phyloP scores from a whole-genome alignment of 2,113 vertebrate species.

The Dunckerocampus dactyliophorus region DNA sequence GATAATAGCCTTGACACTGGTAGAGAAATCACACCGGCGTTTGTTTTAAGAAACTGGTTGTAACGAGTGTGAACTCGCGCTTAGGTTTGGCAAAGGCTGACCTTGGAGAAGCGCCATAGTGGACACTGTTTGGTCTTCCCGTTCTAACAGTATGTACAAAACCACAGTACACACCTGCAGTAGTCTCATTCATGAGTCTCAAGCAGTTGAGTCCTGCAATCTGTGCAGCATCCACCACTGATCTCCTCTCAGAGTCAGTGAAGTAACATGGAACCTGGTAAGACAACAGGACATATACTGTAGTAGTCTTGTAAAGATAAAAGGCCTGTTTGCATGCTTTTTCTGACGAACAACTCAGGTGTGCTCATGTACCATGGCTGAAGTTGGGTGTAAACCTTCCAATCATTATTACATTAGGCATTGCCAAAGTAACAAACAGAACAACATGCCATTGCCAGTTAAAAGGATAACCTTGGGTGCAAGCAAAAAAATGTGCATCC shows the following conservation, averaged over 20 bases:
- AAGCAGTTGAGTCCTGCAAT: constrained; percentile 97
- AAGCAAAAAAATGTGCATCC: too few relatives aligned
- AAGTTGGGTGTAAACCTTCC: not conserved
- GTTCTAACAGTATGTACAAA: not conserved
- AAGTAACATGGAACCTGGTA: constrained; percentile 90
- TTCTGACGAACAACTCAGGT: not conserved
- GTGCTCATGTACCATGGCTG: not conserved
- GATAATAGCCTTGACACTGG: too few relatives aligned
- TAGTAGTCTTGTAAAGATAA: too few relatives aligned
- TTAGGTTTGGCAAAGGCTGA: too few relatives aligned
- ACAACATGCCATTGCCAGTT: constrained; percentile 3
- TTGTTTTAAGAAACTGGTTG: too few relatives aligned
- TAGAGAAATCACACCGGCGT: too few relatives aligned
- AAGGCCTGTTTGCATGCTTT: not conserved
- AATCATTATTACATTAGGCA: not conserved
- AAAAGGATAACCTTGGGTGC: too few relatives aligned
- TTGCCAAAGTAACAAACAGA: not conserved
- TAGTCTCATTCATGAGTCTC: constrained; percentile 93
- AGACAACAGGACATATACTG: not conserved
- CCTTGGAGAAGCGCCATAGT: too few relatives aligned
- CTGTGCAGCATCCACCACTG: constrained; percentile 94
- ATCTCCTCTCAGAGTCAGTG: constrained; percentile 93
- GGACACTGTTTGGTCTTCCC: too few relatives aligned
- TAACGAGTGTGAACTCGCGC: too few relatives aligned
- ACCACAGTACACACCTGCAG: constrained; percentile 79